Evolutionary conservation across 1,140 invertebrate species (phyloP).

Genomic region (Atta cephalotes): DNA sequence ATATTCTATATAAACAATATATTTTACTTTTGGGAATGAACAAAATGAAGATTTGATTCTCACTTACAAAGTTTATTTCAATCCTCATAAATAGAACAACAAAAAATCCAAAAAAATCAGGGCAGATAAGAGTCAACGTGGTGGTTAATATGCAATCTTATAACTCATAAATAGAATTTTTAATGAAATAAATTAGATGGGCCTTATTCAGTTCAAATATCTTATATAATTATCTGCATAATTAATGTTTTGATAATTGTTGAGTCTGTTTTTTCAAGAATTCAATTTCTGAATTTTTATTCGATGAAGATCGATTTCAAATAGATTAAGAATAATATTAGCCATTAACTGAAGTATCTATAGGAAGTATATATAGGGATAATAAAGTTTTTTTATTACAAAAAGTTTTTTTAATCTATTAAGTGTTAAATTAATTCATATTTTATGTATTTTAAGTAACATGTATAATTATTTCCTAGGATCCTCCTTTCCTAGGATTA

Average conservation of each 20-base stretch:
- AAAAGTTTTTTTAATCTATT: background rate
- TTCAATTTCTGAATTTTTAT: background rate
- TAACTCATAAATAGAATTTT: no score
- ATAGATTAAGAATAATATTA: background rate
- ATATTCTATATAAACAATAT: no score
- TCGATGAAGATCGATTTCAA: background rate
- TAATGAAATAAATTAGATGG: no score
- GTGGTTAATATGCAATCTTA: no score
- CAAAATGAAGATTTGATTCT: no score
- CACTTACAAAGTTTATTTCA: no score
- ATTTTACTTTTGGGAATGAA: no score
- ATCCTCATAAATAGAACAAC: no score
- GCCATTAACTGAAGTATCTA: background rate
- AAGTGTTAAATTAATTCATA: background rate
- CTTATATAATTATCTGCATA: background rate
- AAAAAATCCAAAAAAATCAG: no score
- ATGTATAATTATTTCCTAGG: background rate
- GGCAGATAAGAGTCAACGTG: no score
- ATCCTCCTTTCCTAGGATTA: no score
- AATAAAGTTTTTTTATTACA: background rate
- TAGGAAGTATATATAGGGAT: background rate
- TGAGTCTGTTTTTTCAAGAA: background rate
- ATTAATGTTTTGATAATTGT: background rate
- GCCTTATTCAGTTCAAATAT: no score
- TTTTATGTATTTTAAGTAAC: background rate